A percentile compares a stretch with the other conserved stretches of the same genome.
These are phyloP conservation scores for Sycobia sp. DNA, from an alignment of 1,140 invertebrate species.

Conservation along the genomic window DNA sequence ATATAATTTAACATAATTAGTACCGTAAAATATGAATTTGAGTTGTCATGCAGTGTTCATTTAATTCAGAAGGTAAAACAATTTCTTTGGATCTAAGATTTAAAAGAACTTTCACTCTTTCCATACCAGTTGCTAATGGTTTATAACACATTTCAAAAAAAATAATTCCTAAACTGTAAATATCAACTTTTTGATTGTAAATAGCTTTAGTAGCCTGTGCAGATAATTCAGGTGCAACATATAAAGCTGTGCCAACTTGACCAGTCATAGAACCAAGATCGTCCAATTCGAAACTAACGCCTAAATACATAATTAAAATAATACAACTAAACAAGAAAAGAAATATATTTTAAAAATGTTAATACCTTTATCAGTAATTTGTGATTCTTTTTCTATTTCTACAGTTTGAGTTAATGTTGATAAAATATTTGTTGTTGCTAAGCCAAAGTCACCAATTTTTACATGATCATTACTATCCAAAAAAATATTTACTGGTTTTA, in stretches of 20 bases:
- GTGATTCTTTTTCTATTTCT: slow-evolving; percentile 46
- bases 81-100: slow-evolving; percentile 72
- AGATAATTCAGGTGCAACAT: slow-evolving; percentile 88
- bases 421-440: slow-evolving; percentile 81
- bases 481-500: slow-evolving; percentile 97
- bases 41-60: slow-evolving; percentile 55
- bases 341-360: neutral
- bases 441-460: slow-evolving; percentile 97
- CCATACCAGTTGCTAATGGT: slow-evolving; percentile 83
- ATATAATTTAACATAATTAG: slow-evolving; percentile 1
- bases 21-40: slow-evolving; percentile 61
- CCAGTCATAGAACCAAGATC: slow-evolving; percentile 70
- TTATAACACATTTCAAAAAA: slow-evolving; percentile 92
- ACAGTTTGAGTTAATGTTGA: slow-evolving; percentile 49
- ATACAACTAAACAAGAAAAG: neutral
- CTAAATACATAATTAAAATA: slow-evolving; percentile 34
- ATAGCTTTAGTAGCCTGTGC: slow-evolving; percentile 70
- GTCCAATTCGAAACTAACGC: slow-evolving; percentile 46
- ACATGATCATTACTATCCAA: slow-evolving; percentile 94
- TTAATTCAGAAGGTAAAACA: slow-evolving; percentile 70
- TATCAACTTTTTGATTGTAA: slow-evolving; percentile 95
- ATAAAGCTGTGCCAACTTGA: slow-evolving; percentile 90
- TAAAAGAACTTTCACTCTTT: slow-evolving; percentile 78
- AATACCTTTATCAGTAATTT: slow-evolving; percentile 45
- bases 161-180: slow-evolving; percentile 90